Evolutionary conservation across 2,888 invertebrate genomes (phyloP).

Genomic region (Dolichopus griseipennis): DNA sequence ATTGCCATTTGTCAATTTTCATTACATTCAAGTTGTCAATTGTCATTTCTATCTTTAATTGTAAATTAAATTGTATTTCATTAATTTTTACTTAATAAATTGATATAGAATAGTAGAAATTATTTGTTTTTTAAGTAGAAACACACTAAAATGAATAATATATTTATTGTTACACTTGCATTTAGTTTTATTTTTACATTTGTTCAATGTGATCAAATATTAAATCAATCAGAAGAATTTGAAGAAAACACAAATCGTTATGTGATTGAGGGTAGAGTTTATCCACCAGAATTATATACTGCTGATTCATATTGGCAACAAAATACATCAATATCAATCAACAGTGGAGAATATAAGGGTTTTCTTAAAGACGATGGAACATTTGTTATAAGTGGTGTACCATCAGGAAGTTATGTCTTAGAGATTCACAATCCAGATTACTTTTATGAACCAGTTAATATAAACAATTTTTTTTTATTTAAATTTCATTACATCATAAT

Average conservation of each 20-base stretch:
- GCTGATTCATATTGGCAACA: constrained; percentile 61
- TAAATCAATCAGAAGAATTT: constrained; percentile 28
- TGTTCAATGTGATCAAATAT: background rate
- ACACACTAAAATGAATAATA: background rate
- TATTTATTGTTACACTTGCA: background rate
- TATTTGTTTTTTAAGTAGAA: background rate
- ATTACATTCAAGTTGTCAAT: too few relatives aligned
- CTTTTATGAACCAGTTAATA: constrained; percentile 74
- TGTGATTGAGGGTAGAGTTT: constrained; percentile 72
- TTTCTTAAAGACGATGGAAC: constrained; percentile 86
- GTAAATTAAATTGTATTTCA: too few relatives aligned
- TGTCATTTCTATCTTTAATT: too few relatives aligned
- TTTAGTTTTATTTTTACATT: background rate
- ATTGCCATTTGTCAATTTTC: too few relatives aligned
- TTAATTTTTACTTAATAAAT: too few relatives aligned
- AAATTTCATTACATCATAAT: background rate
- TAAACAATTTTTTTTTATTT: background rate
- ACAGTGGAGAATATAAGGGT: constrained; percentile 81
- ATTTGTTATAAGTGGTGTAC: constrained; percentile 79
- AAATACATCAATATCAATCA: constrained; percentile 69
- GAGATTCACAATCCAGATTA: constrained; percentile 87
- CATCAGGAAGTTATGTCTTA: constrained; percentile 87
- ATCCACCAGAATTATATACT: constrained; percentile 57
- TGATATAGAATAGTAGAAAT: too few relatives aligned
- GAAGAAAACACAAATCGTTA: constrained; percentile 51